phyloP scores from a whole-genome alignment of 2,797 vertebrate genomes.

The Gadopsis bispinosus region DNA sequence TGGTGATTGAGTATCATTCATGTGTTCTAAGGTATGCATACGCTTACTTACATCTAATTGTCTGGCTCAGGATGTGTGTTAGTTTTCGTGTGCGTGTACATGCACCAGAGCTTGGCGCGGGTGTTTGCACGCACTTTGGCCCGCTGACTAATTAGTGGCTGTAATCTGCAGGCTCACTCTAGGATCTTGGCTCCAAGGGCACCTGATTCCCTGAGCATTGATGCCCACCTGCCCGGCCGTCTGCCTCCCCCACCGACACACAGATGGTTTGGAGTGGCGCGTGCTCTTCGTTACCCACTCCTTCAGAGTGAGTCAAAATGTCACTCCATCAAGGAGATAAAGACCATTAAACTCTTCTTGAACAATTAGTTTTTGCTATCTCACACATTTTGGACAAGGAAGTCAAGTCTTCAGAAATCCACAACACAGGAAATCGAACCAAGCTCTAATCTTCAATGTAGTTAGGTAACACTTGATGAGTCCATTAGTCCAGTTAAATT shows the following conservation, averaged over 20 bases:
- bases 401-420: not conserved
- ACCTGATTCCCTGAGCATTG: slow-evolving; percentile 31
- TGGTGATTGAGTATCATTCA: slow-evolving; percentile 16
- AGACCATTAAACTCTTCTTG: slow-evolving; percentile 7
- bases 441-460: slow-evolving; percentile 7
- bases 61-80: slow-evolving; percentile 18
- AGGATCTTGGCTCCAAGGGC: slow-evolving; percentile 55
- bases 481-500: slow-evolving; percentile 3
- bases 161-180: slow-evolving; percentile 73
- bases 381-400: not conserved
- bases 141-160: slow-evolving; percentile 78
- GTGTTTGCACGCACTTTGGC: slow-evolving; percentile 73
- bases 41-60: slow-evolving; percentile 3
- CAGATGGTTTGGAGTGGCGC: slow-evolving; percentile 52
- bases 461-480: slow-evolving; percentile 4
- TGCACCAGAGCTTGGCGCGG: slow-evolving; percentile 34
- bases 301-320: slow-evolving; percentile 14
- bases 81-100: slow-evolving; percentile 12
- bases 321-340: slow-evolving; percentile 34
- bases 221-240: slow-evolving; percentile 60
- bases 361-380: not conserved
- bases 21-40: slow-evolving; percentile 19
- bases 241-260: slow-evolving; percentile 51
- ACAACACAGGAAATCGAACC: not conserved
- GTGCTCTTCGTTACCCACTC: slow-evolving; percentile 12